Evolutionary conservation across 1,140 invertebrate genomes (phyloP).

Genomic region (Zaprionus gabonicus): DNA sequence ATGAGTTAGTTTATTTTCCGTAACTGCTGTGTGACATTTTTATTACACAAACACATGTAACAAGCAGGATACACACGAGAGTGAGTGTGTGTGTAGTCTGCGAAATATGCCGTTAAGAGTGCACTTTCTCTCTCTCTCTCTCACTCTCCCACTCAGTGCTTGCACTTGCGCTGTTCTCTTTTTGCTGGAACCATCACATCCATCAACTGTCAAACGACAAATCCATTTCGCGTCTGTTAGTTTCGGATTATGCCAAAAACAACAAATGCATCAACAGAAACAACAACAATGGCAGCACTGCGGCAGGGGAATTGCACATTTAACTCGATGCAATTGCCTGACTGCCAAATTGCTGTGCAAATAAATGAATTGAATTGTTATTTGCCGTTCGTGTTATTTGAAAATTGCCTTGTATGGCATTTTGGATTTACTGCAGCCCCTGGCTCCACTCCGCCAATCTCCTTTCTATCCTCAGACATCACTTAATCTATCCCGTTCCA

Average conservation of each 20-base stretch:
- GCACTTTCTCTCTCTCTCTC: background rate
- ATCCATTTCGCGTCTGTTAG: conserved; percentile 70
- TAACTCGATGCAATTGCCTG: conserved; percentile 44
- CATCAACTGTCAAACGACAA: conserved; percentile 75
- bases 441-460: no score
- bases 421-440: conserved; percentile 36
- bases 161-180: background rate
- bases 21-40: conserved; percentile 36
- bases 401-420: conserved; percentile 61
- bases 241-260: conserved; percentile 68
- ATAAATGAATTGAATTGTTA: conserved; percentile 78
- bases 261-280: conserved; percentile 30
- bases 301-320: conserved; percentile 45
- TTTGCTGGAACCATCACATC: conserved; percentile 54
- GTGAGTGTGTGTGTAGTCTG: conserved; percentile 9
- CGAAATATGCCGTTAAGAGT: conserved; percentile 27
- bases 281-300: conserved; percentile 44
- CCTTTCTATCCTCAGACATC: background rate
- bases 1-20: conserved; percentile 19
- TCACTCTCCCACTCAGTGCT: background rate
- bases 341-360: conserved; percentile 55
- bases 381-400: conserved; percentile 73
- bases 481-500: background rate
- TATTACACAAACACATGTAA: conserved; percentile 27
- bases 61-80: background rate